Base-by-base conservation (phyloP, 2,797 vertebrate genomes). In the Luscinia megarhynchos region DNA sequence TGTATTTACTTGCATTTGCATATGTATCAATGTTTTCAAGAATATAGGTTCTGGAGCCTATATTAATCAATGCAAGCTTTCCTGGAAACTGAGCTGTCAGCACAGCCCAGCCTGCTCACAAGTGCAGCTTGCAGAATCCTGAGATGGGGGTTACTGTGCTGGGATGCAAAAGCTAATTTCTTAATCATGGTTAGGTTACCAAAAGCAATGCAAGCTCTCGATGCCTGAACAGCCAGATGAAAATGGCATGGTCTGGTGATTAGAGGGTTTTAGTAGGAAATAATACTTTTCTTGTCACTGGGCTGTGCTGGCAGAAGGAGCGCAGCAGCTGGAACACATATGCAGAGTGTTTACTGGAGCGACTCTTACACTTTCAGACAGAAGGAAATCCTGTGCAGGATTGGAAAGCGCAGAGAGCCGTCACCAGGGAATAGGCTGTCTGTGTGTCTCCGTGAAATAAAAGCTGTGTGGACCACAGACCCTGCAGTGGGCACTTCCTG, bases 301-400 rank as follows among this genome's bases (percentile, higher is more conserved):
- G 91, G 74, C 82, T 94, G 96, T 1, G 1, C 76, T 95, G 96
- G 96, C 92, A 96, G 95, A 92, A 91, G 23, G 95, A 97, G 81
- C 8, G 40, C 92, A 97, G 97, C 98, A 98, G 98, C 97, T 98
- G 98, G 97, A 94, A 84, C 96, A 88, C 98, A 98, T 97, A 97
- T 98, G 98, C 97, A 95, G 97, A 96, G 97, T 96, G 96, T 98
- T 97, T 97, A 96, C 96, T 96, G 96, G 97, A 97, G 84, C 75
- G 32, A 97, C 96, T 95, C 97, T 96, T 97, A 97, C 97, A 96
- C 96, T 97, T 97, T 97, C 97, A 97, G 97, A 97, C 97, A 98
- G 97, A 97, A 98, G 98, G 98, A 98, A 98, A 98, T 97, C 98
- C 98, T 98, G 97, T 97, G 96, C 64, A 41, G 97, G 50, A 72